Evolutionary conservation across 2,888 invertebrate species (phyloP).

Genomic region (Drosophila diplacantha): DNA sequence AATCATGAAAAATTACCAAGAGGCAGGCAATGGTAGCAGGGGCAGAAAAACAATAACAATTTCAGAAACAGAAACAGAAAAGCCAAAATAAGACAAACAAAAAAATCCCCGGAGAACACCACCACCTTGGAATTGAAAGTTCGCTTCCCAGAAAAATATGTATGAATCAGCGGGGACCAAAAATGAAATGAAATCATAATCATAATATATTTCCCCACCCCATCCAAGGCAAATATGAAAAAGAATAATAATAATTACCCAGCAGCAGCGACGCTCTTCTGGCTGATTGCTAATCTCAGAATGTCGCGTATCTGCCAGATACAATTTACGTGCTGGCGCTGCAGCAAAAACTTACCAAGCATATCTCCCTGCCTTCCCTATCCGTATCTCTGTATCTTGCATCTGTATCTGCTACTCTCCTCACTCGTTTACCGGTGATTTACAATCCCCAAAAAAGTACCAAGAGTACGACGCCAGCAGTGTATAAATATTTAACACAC

Average conservation of each 20-base stretch:
- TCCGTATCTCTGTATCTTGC: constrained; percentile 19
- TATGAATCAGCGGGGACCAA: constrained; percentile 48
- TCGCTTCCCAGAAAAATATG: constrained; percentile 54
- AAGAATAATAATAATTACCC: constrained; percentile 16
- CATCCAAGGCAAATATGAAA: constrained; percentile 7
- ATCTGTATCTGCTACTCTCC: constrained; percentile 17
- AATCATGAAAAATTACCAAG: constrained; percentile 59
- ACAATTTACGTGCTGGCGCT: constrained; percentile 29
- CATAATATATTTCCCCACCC: constrained; percentile 2
- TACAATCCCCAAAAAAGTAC: constrained; percentile 19
- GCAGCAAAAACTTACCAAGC: constrained; percentile 11
- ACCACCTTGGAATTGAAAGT: constrained; percentile 56
- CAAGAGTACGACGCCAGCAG: constrained; percentile 10
- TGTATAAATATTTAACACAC: constrained; percentile 38
- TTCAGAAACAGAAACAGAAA: constrained; percentile 29
- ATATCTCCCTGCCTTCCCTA: constrained; percentile 3
- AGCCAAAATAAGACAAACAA: constrained; percentile 31
- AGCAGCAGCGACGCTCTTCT: not conserved
- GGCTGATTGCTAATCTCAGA: constrained; percentile 33
- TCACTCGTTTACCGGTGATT: constrained; percentile 25
- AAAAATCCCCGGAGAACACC: constrained; percentile 38
- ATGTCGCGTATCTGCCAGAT: constrained; percentile 33
- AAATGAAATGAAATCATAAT: constrained; percentile 17
- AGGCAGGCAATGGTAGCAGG: constrained; percentile 41
- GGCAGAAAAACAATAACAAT: constrained; percentile 34